Evolutionary conservation across 2,797 vertebrate genomes (phyloP).

Genomic region (Cirrhinus mrigala): DNA sequence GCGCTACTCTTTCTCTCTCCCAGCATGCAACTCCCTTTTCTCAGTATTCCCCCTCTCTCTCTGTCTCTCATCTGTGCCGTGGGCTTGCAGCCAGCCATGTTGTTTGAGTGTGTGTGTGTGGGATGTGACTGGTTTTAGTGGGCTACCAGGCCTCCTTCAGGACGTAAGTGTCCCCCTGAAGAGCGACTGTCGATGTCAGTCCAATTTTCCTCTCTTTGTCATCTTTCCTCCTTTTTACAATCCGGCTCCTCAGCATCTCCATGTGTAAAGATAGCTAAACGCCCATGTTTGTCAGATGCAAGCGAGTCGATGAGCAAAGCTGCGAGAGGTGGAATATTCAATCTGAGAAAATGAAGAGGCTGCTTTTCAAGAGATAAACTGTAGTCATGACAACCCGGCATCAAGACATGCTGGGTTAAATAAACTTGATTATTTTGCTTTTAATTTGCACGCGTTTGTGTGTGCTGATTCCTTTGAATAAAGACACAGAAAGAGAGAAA

Average conservation of each 20-base stretch:
- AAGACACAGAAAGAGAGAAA: neutral
- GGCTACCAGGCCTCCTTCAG: conserved; percentile 44
- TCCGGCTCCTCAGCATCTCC: neutral
- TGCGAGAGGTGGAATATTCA: conserved; percentile 24
- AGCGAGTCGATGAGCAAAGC: conserved; percentile 17
- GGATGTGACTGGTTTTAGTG: conserved; percentile 36
- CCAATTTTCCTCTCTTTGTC: conserved; percentile 11
- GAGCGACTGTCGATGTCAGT: conserved; percentile 30
- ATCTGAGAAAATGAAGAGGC: conserved; percentile 39
- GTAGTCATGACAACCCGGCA: conserved; percentile 74
- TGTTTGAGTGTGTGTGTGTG: neutral
- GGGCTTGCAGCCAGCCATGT: conserved; percentile 30
- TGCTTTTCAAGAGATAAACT: conserved; percentile 51
- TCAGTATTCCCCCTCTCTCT: conserved; percentile 45
- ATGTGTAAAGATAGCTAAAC: conserved; percentile 31
- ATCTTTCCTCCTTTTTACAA: conserved; percentile 13
- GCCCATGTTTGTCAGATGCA: conserved; percentile 27
- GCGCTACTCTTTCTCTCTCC: conserved; percentile 27
- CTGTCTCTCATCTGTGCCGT: conserved; percentile 29
- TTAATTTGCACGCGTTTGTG: conserved; percentile 71
- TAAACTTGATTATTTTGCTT: conserved; percentile 76
- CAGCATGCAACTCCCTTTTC: conserved; percentile 41
- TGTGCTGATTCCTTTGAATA: conserved; percentile 51
- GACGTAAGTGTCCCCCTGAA: conserved; percentile 46
- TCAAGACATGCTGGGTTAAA: conserved; percentile 67